Evolutionary conservation across 2,888 invertebrate species (phyloP).

Genomic region (Laothoe populi): DNA sequence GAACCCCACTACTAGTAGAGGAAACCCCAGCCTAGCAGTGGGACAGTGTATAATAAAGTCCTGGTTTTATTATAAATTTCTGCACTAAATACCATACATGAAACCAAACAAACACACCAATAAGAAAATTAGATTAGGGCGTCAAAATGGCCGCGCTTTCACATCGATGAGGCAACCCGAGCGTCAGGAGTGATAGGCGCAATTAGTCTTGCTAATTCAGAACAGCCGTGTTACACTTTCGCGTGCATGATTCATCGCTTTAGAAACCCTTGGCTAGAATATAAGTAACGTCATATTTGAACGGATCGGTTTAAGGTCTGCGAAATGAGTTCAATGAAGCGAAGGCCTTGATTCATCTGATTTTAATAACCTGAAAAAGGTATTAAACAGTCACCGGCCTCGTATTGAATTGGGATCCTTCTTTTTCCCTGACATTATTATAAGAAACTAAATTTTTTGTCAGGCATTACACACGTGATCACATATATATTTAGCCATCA

Average conservation of each 20-base stretch:
- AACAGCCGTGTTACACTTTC: constrained; percentile 21
- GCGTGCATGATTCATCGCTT: constrained; percentile 12
- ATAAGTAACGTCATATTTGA: not conserved
- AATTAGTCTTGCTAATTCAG: constrained; percentile 20
- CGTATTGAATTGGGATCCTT: too few relatives aligned
- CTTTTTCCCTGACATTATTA: too few relatives aligned
- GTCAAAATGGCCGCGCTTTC: constrained; percentile 21
- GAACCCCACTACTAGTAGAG: too few relatives aligned
- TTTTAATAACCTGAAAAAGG: not conserved
- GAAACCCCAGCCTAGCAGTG: too few relatives aligned
- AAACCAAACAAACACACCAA: not conserved
- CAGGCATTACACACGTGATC: too few relatives aligned
- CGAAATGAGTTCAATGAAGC: not conserved
- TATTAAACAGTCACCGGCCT: not conserved
- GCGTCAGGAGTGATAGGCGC: constrained; percentile 15
- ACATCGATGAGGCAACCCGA: constrained; percentile 23
- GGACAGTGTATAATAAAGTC: too few relatives aligned
- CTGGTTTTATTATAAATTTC: too few relatives aligned
- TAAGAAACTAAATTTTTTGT: too few relatives aligned
- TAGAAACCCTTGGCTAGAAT: not conserved
- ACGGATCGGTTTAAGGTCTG: not conserved
- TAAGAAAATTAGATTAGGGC: constrained; percentile 19
- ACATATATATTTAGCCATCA: too few relatives aligned
- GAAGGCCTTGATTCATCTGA: not conserved
- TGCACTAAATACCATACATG: too few relatives aligned